phyloP scores from a whole-genome alignment of 2,113 vertebrate species.

The Macheiramphus alcinus region DNA sequence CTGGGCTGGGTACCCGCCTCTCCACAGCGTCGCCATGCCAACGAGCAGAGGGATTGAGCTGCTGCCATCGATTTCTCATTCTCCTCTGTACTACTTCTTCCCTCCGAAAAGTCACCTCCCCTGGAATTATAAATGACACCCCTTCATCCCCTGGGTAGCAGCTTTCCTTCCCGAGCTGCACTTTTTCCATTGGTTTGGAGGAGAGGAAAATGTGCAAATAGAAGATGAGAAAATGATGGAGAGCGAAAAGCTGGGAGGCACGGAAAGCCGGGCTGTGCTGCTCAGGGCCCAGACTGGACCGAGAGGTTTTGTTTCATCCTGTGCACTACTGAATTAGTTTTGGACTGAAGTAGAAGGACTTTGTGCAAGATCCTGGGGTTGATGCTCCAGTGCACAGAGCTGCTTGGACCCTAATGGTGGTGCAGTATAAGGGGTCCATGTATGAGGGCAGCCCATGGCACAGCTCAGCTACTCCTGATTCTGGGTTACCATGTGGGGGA shows the following conservation, averaged over 20 bases:
- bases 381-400: neutral
- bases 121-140: neutral
- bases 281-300: neutral
- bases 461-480: neutral
- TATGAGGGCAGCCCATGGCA: neutral
- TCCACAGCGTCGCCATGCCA: neutral
- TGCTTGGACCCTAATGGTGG: fast-evolving
- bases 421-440: neutral
- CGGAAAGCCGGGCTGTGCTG: fast-evolving
- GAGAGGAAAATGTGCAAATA: neutral
- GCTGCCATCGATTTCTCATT: neutral
- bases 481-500: neutral
- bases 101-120: neutral
- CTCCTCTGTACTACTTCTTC: neutral
- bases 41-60: neutral
- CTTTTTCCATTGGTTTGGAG: neutral
- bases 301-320: neutral
- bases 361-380: neutral
- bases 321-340: neutral
- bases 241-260: neutral
- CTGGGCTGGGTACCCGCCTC: neutral
- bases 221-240: neutral
- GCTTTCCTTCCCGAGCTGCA: neutral
- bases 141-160: neutral
- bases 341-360: neutral